These are phyloP conservation scores for Sylvia atricapilla DNA, from an alignment of 2,113 vertebrate genomes.

Conservation along the genomic window DNA sequence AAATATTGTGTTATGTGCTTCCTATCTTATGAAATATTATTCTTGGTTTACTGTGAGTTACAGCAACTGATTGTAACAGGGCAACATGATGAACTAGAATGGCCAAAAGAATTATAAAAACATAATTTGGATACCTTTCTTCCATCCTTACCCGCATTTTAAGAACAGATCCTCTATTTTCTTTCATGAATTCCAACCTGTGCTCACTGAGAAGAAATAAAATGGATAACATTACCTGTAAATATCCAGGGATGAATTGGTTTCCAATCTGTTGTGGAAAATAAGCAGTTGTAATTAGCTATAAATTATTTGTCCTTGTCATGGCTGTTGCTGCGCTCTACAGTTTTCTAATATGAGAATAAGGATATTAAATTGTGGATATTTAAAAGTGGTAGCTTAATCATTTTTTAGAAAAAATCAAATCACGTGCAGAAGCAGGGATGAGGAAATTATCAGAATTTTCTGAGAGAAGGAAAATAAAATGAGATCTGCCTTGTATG, in stretches of 20 bases:
- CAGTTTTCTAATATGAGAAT: not conserved
- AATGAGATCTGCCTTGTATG: not conserved
- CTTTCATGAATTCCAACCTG: not conserved
- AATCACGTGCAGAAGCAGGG: fast-evolving
- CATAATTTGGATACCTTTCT: not conserved
- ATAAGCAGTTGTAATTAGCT: not conserved
- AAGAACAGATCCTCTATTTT: not conserved
- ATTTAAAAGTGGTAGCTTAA: not conserved
- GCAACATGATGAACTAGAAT: not conserved
- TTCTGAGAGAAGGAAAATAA: not conserved
- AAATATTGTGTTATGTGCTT: not conserved
- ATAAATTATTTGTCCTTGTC: not conserved
- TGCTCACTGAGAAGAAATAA: not conserved
- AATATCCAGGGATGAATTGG: not conserved
- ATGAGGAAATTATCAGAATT: not conserved
- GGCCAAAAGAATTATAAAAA: not conserved
- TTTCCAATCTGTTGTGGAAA: not conserved
- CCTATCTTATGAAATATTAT: not conserved
- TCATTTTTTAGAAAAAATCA: not conserved
- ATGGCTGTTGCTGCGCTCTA: not conserved
- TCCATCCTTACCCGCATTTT: not conserved
- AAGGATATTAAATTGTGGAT: not conserved
- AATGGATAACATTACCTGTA: not conserved
- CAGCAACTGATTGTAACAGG: not conserved
- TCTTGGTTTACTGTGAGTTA: not conserved